Base-by-base conservation (phyloP, 2,888 invertebrate genomes). In the Coremacera marginata region DNA sequence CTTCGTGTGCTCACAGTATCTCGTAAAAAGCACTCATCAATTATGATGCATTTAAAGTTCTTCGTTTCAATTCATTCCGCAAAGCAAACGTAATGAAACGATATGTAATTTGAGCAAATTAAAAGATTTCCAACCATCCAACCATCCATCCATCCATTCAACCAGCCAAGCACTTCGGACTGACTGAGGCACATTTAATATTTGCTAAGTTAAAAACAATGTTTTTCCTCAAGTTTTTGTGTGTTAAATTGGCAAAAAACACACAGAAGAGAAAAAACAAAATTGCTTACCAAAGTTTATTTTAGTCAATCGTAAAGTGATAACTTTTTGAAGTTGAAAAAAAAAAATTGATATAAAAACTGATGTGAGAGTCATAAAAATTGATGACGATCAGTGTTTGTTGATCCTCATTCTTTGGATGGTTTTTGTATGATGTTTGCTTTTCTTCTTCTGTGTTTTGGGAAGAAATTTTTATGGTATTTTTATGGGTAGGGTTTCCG, bases 81-180 rank as follows among this genome's bases (percentile, higher is more conserved):
- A 55, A 51, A 72, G 31, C 22, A 44, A 57, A 63, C 57, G 14
- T 49, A 68, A 72, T 52, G 65, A 67, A 78, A 73, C 65, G 71
- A 75, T 74, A 37, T 77, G 63, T 76, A 76, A 78, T 78, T 72
- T 72, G 78, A 76, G 78, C 71, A 78, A 75, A 78, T 78, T 78
- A 78, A 78, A 78, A 78, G 78, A 60, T 71, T 76, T 76, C 55
- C 72, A 77, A 62, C 63, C 72, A 34, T 19, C 22, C 31, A 31
- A 31, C 70, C 25, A 27, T 51, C 19, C 67, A 67, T 16, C 14
- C 52, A 51, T 8, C 27, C 52, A 52, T 25, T 70, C 14, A 22
- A 22, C 19, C 7, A 22, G 19, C 55, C 19, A 22, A 19, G 55
- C 19, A 19, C 19, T 55, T 2, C 1, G 7, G 75, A 63, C 34